Percentiles rank a stretch among this genome's conserved stretches.
Conservation (phyloP, 2,888 invertebrate species). For the Coronaproctus castanopsis region DNA sequence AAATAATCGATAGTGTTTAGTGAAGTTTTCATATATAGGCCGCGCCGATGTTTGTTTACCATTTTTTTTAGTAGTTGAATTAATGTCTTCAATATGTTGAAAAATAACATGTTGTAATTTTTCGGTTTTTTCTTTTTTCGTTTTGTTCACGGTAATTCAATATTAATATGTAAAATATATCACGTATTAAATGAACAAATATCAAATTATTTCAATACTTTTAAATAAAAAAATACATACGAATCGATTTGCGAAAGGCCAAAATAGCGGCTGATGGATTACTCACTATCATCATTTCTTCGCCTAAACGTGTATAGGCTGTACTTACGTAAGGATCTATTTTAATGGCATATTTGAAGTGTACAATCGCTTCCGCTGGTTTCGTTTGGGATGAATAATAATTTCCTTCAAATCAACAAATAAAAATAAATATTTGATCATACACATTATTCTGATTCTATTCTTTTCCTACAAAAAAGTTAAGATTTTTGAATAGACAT, state of each 20-base stretch:
- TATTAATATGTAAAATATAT: too few species aligned
- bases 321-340: conserved; percentile 51
- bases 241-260: background rate
- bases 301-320: background rate
- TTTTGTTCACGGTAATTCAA: too few species aligned
- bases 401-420: background rate
- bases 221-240: background rate
- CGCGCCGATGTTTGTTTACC: too few species aligned
- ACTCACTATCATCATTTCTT: background rate
- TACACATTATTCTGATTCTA: background rate
- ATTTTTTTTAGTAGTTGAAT: too few species aligned
- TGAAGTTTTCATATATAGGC: too few species aligned
- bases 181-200: too few species aligned
- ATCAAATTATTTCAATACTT: background rate
- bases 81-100: too few species aligned
- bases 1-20: too few species aligned
- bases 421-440: background rate
- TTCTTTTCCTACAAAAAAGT: background rate
- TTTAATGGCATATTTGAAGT: conserved; percentile 84
- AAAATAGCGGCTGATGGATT: background rate
- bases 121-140: too few species aligned
- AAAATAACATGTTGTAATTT: too few species aligned
- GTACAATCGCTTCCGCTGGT: conserved; percentile 57
- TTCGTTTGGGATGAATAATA: background rate
- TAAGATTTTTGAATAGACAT: background rate